phyloP scores from a whole-genome alignment of 2,113 vertebrate genomes.

The Genyomyrus donnyi region DNA sequence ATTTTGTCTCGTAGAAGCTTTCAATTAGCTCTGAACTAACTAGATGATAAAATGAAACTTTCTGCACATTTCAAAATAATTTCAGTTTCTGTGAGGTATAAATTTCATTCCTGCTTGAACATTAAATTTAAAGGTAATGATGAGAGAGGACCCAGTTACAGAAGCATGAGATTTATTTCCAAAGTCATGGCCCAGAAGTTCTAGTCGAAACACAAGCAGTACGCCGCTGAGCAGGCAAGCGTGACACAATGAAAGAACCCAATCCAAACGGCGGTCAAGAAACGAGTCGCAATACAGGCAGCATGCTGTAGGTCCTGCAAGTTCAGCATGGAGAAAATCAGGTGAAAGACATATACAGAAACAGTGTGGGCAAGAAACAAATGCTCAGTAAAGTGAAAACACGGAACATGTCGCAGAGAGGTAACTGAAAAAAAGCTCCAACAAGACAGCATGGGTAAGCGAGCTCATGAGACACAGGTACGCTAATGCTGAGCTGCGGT shows the following conservation, averaged over 20 bases:
- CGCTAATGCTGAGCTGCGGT: not conserved
- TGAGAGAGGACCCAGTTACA: not conserved
- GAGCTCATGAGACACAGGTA: not conserved
- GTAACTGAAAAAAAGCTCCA: not conserved
- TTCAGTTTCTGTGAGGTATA: not conserved
- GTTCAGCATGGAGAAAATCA: not conserved
- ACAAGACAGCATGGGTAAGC: not conserved
- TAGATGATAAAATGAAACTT: not conserved
- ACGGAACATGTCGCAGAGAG: not conserved
- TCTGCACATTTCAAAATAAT: not conserved
- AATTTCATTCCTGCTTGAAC: not conserved
- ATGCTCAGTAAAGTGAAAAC: not conserved
- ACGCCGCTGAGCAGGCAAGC: not conserved
- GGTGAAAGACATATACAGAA: not conserved
- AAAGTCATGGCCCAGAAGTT: not conserved
- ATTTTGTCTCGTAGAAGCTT: not conserved
- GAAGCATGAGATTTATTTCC: not conserved
- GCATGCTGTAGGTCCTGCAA: not conserved
- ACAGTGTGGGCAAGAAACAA: not conserved
- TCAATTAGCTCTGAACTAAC: not conserved
- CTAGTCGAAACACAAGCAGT: not conserved
- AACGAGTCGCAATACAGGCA: not conserved
- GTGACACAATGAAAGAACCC: not conserved
- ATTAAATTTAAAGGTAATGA: not conserved
- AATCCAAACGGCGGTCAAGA: not conserved